Base-by-base conservation (phyloP, 2,797 vertebrate genomes). In the Hemibagrus guttatus region DNA sequence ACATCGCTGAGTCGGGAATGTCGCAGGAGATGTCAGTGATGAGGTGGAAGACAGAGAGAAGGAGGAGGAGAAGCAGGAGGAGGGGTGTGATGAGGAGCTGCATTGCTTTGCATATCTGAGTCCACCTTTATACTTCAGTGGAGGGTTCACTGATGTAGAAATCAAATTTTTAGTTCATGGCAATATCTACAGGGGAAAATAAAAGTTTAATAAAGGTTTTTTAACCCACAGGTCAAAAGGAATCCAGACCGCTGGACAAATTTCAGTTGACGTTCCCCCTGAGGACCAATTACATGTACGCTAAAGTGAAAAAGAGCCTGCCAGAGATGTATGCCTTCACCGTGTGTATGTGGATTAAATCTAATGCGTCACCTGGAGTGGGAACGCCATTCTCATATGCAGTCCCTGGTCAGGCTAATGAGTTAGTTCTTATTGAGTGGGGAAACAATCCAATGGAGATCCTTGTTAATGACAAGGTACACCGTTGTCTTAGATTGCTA, bases 201-300 rank as follows among this genome's bases (percentile, higher is more conserved):
- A 39, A 59, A 81, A 87, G 74, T 28, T 35, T 42, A 49, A 23
- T 61, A 59, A 56, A 72, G 12, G 31, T 42, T 46, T 68, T 21
- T 6, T 84, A 87, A 49, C 7, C 13, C 61, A 9, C 94, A 99
- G 98, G 98, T 90, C 98, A 99, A 91, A 97, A 97, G 91, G 98
- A 99, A 89, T 97, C 93, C 93, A 95, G 97, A 85, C 98, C 98
- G 0, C 93, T 97, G 78, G 97, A 99, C 94, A 97, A 97, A 92
- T 99, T 99, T 93, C 98, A 99, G 95, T 96, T 99, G 89, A 99
- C 97, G 0, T 99, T 99, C 90, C 97, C 97, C 0, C 94, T 99
- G 91, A 95, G 98, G 89, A 99, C 98, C 90, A 99, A 99, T 96
- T 99, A 99, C 95, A 99, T 99, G 98, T 99, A 99, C 0, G 98